Conservation (phyloP, 2,797 vertebrate species). For the Phataginus tricuspis region DNA sequence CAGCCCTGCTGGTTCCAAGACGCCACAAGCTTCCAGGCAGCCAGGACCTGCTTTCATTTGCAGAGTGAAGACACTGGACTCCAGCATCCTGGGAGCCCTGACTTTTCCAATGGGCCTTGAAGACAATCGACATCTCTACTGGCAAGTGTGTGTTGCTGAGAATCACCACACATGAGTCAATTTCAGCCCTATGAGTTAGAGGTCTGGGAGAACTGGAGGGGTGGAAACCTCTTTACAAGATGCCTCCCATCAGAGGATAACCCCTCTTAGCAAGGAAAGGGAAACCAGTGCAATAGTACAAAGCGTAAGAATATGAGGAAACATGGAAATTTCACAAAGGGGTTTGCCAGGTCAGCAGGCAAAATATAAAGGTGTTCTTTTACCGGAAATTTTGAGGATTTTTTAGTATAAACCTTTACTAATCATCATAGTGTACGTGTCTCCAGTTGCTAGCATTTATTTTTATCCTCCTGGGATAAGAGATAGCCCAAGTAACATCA, state of each 20-base stretch:
- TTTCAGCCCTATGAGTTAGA: not conserved
- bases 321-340: not conserved
- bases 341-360: not conserved
- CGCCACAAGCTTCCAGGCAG: not conserved
- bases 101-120: not conserved
- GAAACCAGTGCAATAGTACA: not conserved
- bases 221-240: not conserved
- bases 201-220: not conserved
- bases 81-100: no score
- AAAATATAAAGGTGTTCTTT: conserved; percentile 34
- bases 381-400: not conserved
- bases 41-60: not conserved
- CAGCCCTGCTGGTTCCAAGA: not conserved
- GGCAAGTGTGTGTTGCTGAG: not conserved
- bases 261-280: not conserved
- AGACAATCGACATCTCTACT: not conserved
- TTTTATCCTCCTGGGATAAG: not conserved
- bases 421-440: not conserved
- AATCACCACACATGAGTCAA: not conserved
- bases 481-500: not conserved
- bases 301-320: not conserved
- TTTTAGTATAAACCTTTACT: not conserved
- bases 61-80: not conserved
- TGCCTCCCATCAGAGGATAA: not conserved
- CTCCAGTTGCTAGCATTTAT: not conserved